A percentile compares a stretch with the other conserved stretches of the same genome.
Evolutionary conservation across 2,113 vertebrate species (phyloP).

Genomic region (Mellivora capensis): DNA sequence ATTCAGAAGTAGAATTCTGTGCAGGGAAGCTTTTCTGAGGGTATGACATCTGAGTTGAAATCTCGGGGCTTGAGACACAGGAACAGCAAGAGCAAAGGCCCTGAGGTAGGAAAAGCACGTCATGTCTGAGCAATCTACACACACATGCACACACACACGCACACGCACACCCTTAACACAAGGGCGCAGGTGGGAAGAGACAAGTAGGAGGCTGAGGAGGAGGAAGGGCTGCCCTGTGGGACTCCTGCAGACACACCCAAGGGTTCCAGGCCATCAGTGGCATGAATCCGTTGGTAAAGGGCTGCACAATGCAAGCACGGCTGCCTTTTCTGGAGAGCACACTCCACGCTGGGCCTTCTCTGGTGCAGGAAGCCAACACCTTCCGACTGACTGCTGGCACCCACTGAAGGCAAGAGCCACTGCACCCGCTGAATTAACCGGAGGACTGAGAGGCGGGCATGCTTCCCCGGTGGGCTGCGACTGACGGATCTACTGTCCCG

Average conservation of each 20-base stretch:
- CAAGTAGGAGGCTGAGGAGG: too few relatives aligned
- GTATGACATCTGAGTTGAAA: too few relatives aligned
- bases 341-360: background rate
- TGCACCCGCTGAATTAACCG: background rate
- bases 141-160: background rate
- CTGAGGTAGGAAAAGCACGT: background rate
- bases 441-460: too few relatives aligned
- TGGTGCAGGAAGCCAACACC: background rate
- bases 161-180: background rate
- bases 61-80: background rate
- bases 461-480: background rate
- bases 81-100: background rate
- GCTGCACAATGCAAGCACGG: background rate
- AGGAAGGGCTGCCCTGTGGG: too few relatives aligned
- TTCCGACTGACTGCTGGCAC: too few relatives aligned
- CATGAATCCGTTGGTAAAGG: background rate
- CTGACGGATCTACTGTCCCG: background rate
- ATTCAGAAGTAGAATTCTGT: too few relatives aligned
- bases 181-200: background rate
- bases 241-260: fast-evolving
- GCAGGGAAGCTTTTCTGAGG: background rate
- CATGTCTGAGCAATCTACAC: background rate
- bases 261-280: background rate
- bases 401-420: background rate
- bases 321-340: background rate